Evolutionary conservation across 2,113 vertebrate genomes (phyloP).

Genomic region (Nannospalax galili): DNA sequence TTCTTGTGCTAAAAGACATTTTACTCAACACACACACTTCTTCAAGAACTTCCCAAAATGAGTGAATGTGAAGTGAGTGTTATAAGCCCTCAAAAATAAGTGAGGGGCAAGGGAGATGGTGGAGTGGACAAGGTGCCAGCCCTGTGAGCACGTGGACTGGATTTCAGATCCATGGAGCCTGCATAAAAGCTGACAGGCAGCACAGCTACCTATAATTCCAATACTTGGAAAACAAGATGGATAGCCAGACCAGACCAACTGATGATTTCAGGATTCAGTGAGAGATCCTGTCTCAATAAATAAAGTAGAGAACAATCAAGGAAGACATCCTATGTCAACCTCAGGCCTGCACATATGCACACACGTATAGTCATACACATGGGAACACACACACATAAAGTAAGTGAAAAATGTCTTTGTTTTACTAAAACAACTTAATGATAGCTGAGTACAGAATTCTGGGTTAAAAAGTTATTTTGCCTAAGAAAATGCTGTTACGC

Average conservation of each 20-base stretch:
- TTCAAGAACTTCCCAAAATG: background rate
- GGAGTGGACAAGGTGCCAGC: background rate
- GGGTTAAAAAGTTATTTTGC: slow-evolving; percentile 34
- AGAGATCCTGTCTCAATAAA: background rate
- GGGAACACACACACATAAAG: background rate
- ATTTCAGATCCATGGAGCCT: background rate
- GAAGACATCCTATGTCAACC: background rate
- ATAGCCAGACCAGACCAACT: background rate
- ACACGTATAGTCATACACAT: no score
- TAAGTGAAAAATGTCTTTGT: background rate
- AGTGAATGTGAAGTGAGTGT: background rate
- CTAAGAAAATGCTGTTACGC: background rate
- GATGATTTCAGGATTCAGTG: background rate
- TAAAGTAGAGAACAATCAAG: background rate
- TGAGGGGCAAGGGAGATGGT: background rate
- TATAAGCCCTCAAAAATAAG: background rate
- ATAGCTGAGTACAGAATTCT: slow-evolving; percentile 40
- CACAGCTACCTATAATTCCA: background rate
- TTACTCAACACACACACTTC: background rate
- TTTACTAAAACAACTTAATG: background rate
- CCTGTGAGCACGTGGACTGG: no score
- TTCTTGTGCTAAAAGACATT: background rate
- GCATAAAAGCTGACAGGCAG: background rate
- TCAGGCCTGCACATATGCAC: background rate
- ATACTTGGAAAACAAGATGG: no score